phyloP scores from a whole-genome alignment of 2,113 vertebrate genomes.

The Halcyon senegalensis region DNA sequence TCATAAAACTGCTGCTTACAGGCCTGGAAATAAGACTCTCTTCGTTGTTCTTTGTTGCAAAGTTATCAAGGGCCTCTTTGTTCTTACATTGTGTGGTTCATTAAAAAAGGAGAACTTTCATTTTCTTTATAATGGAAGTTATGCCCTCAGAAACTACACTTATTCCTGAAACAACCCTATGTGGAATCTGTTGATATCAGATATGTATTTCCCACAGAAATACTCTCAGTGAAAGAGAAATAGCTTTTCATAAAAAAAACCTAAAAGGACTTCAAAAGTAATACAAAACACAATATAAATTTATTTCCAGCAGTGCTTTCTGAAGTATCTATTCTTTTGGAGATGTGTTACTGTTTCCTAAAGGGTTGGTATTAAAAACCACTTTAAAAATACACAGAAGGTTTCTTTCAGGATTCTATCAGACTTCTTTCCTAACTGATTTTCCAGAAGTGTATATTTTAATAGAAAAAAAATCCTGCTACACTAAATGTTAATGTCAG shows the following conservation, averaged over 20 bases:
- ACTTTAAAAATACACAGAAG: slow-evolving; percentile 1
- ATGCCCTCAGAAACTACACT: slow-evolving; percentile 6
- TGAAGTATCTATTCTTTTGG: neutral
- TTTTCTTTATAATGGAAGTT: neutral
- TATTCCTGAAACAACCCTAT: neutral
- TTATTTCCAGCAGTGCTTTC: slow-evolving; percentile 4
- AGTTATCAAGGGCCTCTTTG: slow-evolving; percentile 33
- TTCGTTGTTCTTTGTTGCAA: neutral
- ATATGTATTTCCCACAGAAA: neutral
- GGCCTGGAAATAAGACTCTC: neutral
- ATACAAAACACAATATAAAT: slow-evolving; percentile 41
- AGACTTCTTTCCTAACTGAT: neutral
- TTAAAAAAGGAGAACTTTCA: slow-evolving; percentile 19
- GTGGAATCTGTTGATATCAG: slow-evolving; percentile 22
- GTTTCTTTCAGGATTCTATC: neutral
- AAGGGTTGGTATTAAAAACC: neutral
- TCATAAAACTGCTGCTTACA: neutral
- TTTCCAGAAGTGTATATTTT: neutral
- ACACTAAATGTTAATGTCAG: neutral
- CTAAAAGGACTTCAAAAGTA: slow-evolving; percentile 30
- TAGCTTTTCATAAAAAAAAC: slow-evolving; percentile 52
- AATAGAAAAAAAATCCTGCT: neutral
- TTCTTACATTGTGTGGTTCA: neutral
- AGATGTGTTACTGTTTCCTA: neutral
- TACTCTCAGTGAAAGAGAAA: slow-evolving; percentile 15